These are phyloP conservation scores for Labeo calbasu DNA, from an alignment of 2,797 vertebrate genomes.

Conservation along the genomic window DNA sequence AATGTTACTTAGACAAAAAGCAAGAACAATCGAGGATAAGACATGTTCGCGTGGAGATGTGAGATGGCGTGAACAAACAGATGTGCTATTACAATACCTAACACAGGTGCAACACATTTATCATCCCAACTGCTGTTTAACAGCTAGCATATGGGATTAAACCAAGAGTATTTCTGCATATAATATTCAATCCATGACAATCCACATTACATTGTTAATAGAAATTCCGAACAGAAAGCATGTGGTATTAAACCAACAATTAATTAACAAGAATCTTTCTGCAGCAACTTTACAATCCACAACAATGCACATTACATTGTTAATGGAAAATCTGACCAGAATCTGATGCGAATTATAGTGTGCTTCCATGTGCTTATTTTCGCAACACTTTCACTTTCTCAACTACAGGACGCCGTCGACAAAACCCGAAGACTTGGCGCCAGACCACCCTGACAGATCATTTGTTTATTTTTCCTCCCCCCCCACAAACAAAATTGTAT, in stretches of 20 bases:
- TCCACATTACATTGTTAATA: background rate
- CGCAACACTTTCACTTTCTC: slow-evolving; percentile 43
- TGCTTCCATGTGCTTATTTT: slow-evolving; percentile 26
- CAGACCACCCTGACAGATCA: background rate
- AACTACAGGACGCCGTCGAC: background rate
- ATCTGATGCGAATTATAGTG: background rate
- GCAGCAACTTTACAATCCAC: background rate
- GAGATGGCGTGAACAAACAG: background rate
- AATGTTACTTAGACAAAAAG: background rate
- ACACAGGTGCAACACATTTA: background rate
- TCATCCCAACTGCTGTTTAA: background rate
- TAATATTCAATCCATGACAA: background rate
- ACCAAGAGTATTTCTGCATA: background rate
- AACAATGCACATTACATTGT: background rate
- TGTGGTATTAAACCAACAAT: background rate
- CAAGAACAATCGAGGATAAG: background rate
- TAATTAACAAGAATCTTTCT: background rate
- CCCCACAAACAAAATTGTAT: background rate
- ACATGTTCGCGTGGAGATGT: background rate
- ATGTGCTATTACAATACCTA: slow-evolving; percentile 5
- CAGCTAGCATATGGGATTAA: background rate
- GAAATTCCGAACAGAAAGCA: background rate
- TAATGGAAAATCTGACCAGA: background rate
- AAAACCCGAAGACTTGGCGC: slow-evolving; percentile 13
- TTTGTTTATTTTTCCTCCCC: background rate